Evolutionary conservation across 2,888 invertebrate species (phyloP).

Genomic region (Caenorhabditis sulstoni): DNA sequence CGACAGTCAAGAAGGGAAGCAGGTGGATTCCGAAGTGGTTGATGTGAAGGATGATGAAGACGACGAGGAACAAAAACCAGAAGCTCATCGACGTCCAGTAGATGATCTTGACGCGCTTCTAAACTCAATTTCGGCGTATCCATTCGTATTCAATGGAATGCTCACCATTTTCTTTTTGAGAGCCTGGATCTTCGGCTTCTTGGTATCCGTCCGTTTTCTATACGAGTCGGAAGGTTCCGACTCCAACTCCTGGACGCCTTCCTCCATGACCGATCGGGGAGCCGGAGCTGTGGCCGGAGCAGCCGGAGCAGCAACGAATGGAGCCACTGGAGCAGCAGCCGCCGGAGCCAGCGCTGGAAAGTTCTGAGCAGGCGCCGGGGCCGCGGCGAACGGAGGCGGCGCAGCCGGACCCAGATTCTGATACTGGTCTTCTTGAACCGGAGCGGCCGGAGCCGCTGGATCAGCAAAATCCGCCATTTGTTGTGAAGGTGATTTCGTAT

Average conservation of each 20-base stretch:
- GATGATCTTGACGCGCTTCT: conserved; percentile 41
- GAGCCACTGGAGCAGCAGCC: neutral
- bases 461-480: conserved; percentile 29
- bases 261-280: neutral
- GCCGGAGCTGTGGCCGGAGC: neutral
- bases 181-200: conserved; percentile 34
- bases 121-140: neutral
- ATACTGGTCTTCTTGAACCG: conserved; percentile 25
- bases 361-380: neutral
- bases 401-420: conserved; percentile 35
- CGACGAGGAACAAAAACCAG: conserved; percentile 11
- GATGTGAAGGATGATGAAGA: conserved; percentile 39
- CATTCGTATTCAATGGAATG: neutral
- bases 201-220: conserved; percentile 4
- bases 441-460: conserved; percentile 6
- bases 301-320: neutral
- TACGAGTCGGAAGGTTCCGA: conserved; percentile 25
- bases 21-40: conserved; percentile 42
- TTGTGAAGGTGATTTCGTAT: conserved; percentile 10
- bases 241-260: conserved; percentile 24
- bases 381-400: conserved; percentile 1
- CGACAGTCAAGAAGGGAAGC: conserved; percentile 13
- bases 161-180: conserved; percentile 36
- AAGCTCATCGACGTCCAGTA: conserved; percentile 19
- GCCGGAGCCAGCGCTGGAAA: neutral